Conservation (phyloP, 2,888 invertebrate species). For the Adelphocoris suturalis region DNA sequence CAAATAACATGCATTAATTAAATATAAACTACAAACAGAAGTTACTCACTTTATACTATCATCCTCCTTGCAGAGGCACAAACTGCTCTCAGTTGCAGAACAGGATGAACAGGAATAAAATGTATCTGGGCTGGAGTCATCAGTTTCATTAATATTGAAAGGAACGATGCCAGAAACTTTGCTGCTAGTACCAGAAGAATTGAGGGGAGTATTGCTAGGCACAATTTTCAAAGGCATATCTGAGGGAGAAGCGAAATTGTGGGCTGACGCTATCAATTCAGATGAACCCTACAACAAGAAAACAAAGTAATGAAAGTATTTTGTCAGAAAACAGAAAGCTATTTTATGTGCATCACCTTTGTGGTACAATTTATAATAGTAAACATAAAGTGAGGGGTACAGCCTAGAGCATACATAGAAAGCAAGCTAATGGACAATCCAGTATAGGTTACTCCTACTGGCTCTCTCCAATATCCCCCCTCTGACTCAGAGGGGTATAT, state of each 20-base stretch:
- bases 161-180: constrained; percentile 50
- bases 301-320: neutral
- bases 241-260: neutral
- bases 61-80: constrained; percentile 56
- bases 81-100: constrained; percentile 44
- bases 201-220: constrained; percentile 1
- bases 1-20: too few species aligned
- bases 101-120: constrained; percentile 59
- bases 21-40: too few species aligned
- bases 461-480: too few species aligned
- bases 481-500: too few species aligned
- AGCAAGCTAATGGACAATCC: too few species aligned
- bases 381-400: too few species aligned
- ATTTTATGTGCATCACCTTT: too few species aligned
- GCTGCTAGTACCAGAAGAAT: constrained; percentile 47
- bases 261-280: constrained; percentile 19
- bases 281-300: constrained; percentile 56
- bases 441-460: too few species aligned
- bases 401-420: too few species aligned
- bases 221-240: neutral
- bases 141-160: neutral
- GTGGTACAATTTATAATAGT: too few species aligned
- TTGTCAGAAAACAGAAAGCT: too few species aligned
- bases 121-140: neutral
- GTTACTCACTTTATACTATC: constrained; percentile 21